Base-by-base conservation (phyloP, 2,113 vertebrate genomes). In the Raja brachyura region DNA sequence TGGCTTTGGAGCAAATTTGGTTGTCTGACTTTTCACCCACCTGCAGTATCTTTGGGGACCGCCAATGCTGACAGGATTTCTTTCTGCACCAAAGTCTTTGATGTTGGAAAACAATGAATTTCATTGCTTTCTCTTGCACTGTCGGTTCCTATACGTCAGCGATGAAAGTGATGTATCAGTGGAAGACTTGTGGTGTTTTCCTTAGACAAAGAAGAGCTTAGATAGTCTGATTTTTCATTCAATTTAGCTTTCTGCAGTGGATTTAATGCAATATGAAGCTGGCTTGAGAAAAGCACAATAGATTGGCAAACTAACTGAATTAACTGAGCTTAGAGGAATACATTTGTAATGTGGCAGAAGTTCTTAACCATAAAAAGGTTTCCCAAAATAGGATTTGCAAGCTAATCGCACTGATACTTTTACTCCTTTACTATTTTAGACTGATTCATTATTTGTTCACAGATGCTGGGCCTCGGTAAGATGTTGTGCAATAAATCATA, bases 221-320 rank as follows among this genome's bases (percentile, higher is more conserved):
- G 96, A 96, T 97, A 96, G 95, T 96, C 96, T 96, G 96, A 96
- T 96, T 96, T 96, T 96, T 95, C 95, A 95, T 97, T 97, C 96
- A 97, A 96, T 97, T 97, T 97, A 96, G 96, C 96, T 96, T 97
- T 97, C 96, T 95, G 95, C 96, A 96, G 95, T 97, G 96, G 96
- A 96, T 97, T 97, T 97, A 97, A 97, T 97, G 96, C 96, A 96
- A 96, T 96, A 97, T 96, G 96, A 97, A 96, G 96, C 97, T 96
- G 95, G 96, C 95, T 96, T 96, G 95, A 95, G 96, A 97, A 97
- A 96, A 97, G 96, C 96, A 97, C 96, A 97, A 97, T 97, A 95
- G 96, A 96, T 96, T 97, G 96, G 97, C 97, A 97, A 97, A 96
- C 97, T 97, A 97, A 97, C 97, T 97, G 97, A 97, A 97, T 97